Evolutionary conservation across 2,797 vertebrate species (phyloP).

Genomic region (Notoglanidium macrostoma): DNA sequence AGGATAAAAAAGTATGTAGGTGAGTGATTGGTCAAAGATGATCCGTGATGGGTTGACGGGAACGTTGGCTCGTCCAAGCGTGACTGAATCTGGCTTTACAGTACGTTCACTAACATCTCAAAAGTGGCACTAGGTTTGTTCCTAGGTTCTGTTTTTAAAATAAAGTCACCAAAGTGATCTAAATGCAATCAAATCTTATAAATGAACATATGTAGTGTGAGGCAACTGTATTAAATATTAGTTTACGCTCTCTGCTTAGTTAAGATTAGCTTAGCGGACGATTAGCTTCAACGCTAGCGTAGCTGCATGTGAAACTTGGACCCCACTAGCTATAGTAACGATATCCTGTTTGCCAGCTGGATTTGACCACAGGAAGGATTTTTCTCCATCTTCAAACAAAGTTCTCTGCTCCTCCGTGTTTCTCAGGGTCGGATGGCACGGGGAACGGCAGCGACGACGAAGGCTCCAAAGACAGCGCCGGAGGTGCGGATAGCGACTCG

Average conservation of each 20-base stretch:
- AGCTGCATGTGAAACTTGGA: background rate
- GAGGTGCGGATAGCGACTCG: constrained; percentile 88
- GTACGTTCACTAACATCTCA: background rate
- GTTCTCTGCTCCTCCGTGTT: background rate
- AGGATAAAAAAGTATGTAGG: too few relatives aligned
- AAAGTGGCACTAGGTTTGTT: background rate
- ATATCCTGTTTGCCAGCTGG: background rate
- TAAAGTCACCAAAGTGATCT: background rate
- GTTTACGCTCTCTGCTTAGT: background rate
- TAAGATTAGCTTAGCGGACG: background rate
- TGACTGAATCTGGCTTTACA: too few relatives aligned
- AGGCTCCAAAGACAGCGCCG: constrained; percentile 85
- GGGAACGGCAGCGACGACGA: constrained; percentile 91
- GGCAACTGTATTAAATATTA: background rate
- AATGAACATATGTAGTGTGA: background rate
- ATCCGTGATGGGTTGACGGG: background rate
- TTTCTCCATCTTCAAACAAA: background rate
- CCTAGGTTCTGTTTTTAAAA: background rate
- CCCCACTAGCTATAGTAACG: background rate
- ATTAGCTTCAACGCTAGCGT: background rate
- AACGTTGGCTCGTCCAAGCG: background rate
- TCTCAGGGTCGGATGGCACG: constrained; percentile 90
- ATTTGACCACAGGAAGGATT: background rate
- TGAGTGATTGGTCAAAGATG: background rate
- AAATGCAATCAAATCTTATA: background rate